Evolutionary conservation across 1,140 invertebrate species (phyloP).

Genomic region (Hormaphis cornu): DNA sequence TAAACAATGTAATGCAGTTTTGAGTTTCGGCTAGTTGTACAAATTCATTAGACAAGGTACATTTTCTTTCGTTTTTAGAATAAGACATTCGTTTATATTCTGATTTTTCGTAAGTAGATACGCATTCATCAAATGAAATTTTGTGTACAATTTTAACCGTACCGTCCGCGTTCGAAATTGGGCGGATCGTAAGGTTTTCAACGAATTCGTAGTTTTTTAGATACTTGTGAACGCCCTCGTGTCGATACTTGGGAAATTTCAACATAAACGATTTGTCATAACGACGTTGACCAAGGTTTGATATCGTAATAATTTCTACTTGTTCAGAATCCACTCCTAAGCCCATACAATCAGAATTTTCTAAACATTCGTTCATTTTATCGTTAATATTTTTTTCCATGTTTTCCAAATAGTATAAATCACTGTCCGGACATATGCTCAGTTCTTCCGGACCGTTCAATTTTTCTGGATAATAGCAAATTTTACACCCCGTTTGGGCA

Average conservation of each 20-base stretch:
- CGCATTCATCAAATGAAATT: not conserved
- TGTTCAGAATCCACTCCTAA: not conserved
- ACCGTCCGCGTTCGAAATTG: not conserved
- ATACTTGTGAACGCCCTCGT: not conserved
- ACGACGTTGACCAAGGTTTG: not conserved
- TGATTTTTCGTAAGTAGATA: not conserved
- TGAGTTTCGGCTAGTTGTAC: not conserved
- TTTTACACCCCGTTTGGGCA: not conserved
- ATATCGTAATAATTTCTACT: not conserved
- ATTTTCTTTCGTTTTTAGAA: not conserved
- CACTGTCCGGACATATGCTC: not conserved
- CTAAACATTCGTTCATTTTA: not conserved
- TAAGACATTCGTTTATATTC: not conserved
- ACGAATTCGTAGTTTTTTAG: not conserved
- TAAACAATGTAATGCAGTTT: constrained; percentile 7
- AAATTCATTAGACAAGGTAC: not conserved
- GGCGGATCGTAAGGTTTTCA: not conserved
- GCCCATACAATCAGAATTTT: not conserved
- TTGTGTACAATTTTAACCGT: not conserved
- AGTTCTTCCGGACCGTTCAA: not conserved
- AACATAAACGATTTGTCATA: not conserved
- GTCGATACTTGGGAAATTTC: not conserved
- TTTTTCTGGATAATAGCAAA: not conserved
- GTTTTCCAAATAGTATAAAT: not conserved
- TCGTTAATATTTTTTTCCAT: not conserved